These are phyloP conservation scores for Synergus japonicus DNA, from an alignment of 2,888 invertebrate species.

Conservation along the genomic window DNA sequence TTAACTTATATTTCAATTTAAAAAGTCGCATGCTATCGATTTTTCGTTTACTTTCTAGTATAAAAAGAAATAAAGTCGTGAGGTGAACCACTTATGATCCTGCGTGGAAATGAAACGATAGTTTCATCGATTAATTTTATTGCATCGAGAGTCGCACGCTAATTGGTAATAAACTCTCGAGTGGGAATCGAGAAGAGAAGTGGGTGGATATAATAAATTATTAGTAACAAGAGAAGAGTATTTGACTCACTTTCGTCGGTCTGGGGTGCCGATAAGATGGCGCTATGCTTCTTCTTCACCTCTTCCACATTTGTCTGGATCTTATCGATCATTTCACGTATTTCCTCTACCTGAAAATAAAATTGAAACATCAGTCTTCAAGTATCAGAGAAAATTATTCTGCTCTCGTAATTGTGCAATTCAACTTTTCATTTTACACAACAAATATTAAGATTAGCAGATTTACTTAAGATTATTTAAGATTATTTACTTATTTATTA, in stretches of 20 bases:
- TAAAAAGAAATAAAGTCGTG: neutral
- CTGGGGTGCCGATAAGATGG: constrained; percentile 98
- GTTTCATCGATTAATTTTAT: constrained; percentile 31
- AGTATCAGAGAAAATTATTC: too few relatives aligned
- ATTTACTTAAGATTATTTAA: too few relatives aligned
- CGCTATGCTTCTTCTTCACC: constrained; percentile 99
- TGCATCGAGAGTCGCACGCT: constrained; percentile 47
- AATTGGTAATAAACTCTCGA: constrained; percentile 47
- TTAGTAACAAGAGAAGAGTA: constrained; percentile 35
- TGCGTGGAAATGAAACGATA: constrained; percentile 5
- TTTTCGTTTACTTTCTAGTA: neutral
- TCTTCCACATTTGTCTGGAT: constrained; percentile 99
- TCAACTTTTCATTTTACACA: too few relatives aligned
- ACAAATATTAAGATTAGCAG: too few relatives aligned
- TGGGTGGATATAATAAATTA: constrained; percentile 43
- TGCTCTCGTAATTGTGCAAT: too few relatives aligned
- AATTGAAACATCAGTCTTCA: constrained; percentile 26
- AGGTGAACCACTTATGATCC: neutral
- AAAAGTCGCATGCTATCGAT: neutral
- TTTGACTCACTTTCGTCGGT: constrained; percentile 97
- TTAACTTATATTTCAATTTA: too few relatives aligned
- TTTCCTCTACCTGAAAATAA: constrained; percentile 94
- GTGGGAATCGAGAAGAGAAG: constrained; percentile 19
- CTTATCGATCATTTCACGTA: constrained; percentile 99
- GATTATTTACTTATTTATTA: too few relatives aligned